Evolutionary conservation across 2,797 vertebrate genomes (phyloP), one percentile per base, ranked within the genome.

Genomic region (Squalus acanthias): DNA sequence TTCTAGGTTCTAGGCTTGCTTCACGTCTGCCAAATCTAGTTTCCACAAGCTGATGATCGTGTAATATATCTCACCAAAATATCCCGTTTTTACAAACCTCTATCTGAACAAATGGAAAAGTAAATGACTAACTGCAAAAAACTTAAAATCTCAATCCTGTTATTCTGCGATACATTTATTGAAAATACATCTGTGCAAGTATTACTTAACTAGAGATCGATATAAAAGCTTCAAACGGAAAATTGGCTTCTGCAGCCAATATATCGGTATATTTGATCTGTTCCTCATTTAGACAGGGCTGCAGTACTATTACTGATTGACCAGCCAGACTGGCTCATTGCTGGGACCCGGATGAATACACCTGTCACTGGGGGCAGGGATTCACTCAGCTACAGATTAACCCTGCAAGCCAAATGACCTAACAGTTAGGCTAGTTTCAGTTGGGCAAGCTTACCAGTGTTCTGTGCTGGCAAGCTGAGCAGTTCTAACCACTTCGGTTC

Each of bases 1-100:
- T 74, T 95, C 94, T 57, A 57, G 29, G 70, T 95, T 72, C 94
- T 95, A 95, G 70, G 69, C 70, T 95, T 95, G 69, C 70, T 60
- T 53, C 70, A 72, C 13, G 7, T 50, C 94, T 76, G 94, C 94
- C 94, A 95, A 95, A 5, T 57, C 26, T 46, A 72, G 69, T 95
- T 95, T 74, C 94, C 94, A 95, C 67, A 70, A 95, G 46, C 22
- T 69, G 93, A 95, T 74, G 39, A 95, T 74, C 67, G 15, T 76
- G 67, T 72, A 74, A 76, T 95, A 92, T 65, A 72, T 72, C 70
- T 95, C 70, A 72, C 24, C 50, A 76, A 95, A 95, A 76, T 76
- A 74, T 95, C 46, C 50, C 46, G 20, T 74, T 95, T 50, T 95
- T 57, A 95, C 24, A 74, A 57, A 72, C 46, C 69, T 95, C 13